These are phyloP conservation scores for Heteromyza rotundicornis DNA, from an alignment of 2,888 invertebrate species.

Conservation along the genomic window DNA sequence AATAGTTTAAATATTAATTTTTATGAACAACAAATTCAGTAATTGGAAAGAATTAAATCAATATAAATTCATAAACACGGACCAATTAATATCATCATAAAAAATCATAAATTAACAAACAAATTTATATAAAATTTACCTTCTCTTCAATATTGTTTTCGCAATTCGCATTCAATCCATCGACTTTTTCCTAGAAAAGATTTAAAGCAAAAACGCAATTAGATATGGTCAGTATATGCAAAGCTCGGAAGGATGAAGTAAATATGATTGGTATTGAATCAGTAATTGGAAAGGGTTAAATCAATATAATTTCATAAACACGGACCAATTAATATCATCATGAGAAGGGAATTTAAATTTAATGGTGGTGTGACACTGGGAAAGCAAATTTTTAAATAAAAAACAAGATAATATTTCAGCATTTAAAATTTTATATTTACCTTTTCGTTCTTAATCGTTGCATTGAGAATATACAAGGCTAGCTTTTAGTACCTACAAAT, in stretches of 20 bases:
- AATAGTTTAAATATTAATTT: not conserved
- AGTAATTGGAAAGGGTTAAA: slow-evolving; percentile 47
- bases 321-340: slow-evolving; percentile 53
- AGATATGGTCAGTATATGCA: too few species aligned
- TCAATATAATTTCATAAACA: slow-evolving; percentile 51
- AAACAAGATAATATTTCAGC: too few species aligned
- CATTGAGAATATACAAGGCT: not conserved
- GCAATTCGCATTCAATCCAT: too few species aligned
- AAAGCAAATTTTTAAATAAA: too few species aligned
- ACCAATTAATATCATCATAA: slow-evolving; percentile 50
- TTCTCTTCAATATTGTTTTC: too few species aligned
- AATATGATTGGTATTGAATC: slow-evolving; percentile 22
- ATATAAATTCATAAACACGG: slow-evolving; percentile 51
- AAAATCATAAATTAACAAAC: not conserved
- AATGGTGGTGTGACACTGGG: too few species aligned
- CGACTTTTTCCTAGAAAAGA: not conserved
- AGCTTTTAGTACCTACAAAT: not conserved
- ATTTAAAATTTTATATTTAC: too few species aligned
- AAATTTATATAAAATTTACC: not conserved
- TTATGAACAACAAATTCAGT: slow-evolving; percentile 32
- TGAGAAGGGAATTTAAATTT: not conserved
- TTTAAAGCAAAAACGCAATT: not conserved
- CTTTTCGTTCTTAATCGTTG: too few species aligned
- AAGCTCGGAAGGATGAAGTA: too few species aligned
- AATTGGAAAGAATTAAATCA: slow-evolving; percentile 47